These are phyloP conservation scores for Halocaridina rubra DNA, from an alignment of 2,888 invertebrate genomes.

Conservation along the genomic window DNA sequence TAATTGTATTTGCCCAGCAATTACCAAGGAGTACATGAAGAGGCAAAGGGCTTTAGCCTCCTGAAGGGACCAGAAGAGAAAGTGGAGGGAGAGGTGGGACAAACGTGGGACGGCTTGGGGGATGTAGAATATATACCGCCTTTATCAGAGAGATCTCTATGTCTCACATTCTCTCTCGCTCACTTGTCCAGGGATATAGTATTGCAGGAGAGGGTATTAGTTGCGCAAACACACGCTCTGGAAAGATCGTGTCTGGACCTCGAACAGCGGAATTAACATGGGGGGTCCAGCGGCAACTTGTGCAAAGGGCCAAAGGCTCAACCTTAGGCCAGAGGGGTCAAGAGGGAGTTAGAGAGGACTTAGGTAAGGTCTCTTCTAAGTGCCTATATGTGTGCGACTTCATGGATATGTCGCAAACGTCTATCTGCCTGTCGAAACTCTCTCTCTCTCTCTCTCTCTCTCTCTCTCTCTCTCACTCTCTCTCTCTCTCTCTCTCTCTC, in stretches of 20 bases:
- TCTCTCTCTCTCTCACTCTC: constrained; percentile 19
- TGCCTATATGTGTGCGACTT: background rate
- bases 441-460: background rate
- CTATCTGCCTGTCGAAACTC: background rate
- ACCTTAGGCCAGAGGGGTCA: constrained; percentile 13
- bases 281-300: constrained; percentile 35
- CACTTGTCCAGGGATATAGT: constrained; percentile 30
- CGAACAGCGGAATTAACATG: constrained; percentile 54
- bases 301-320: constrained; percentile 33
- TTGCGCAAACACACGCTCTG: constrained; percentile 52
- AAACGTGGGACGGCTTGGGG: too few relatives aligned
- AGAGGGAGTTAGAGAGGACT: background rate
- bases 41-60: constrained; percentile 1
- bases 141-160: background rate
- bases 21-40: constrained; percentile 50
- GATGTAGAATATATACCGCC: too few relatives aligned
- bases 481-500: constrained; percentile 28
- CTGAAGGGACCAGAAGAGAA: background rate
- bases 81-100: too few relatives aligned
- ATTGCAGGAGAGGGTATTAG: constrained; percentile 52
- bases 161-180: constrained; percentile 1
- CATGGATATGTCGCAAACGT: background rate
- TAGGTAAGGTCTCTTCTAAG: background rate
- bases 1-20: constrained; percentile 53
- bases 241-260: constrained; percentile 52